These are phyloP conservation scores for Cyclura pinguis DNA, from an alignment of 2,797 vertebrate genomes.

Conservation along the genomic window DNA sequence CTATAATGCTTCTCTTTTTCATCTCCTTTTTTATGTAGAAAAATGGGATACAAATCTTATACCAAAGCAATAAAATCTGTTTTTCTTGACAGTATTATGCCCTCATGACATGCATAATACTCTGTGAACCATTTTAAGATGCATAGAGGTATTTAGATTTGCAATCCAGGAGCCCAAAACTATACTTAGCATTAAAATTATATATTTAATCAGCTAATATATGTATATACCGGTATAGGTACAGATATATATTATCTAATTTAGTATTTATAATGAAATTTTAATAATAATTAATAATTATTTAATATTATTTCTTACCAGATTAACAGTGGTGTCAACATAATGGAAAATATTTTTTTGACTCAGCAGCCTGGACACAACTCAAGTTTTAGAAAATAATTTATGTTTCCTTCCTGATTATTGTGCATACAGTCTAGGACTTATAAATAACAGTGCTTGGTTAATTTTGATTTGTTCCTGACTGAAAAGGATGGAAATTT, in stretches of 20 bases:
- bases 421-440: background rate
- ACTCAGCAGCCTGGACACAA: background rate
- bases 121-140: background rate
- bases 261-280: too few species aligned
- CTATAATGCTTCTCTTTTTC: background rate
- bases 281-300: background rate
- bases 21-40: background rate
- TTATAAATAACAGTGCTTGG: background rate
- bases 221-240: too few species aligned
- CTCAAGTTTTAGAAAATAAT: background rate
- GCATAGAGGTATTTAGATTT: background rate
- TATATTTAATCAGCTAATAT: too few species aligned
- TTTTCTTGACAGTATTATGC: background rate
- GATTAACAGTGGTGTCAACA: background rate
- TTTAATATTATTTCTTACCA: background rate
- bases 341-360: background rate
- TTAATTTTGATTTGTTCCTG: background rate
- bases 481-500: slow-evolving; percentile 17
- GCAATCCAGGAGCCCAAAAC: background rate
- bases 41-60: background rate
- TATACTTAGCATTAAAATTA: background rate
- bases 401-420: background rate
- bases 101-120: background rate
- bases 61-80: background rate
- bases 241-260: too few species aligned